Percentiles rank a stretch among this genome's conserved stretches.
Evolutionary conservation across 2,797 vertebrate species (phyloP).

Genomic region (Aldrovandia affinis): DNA sequence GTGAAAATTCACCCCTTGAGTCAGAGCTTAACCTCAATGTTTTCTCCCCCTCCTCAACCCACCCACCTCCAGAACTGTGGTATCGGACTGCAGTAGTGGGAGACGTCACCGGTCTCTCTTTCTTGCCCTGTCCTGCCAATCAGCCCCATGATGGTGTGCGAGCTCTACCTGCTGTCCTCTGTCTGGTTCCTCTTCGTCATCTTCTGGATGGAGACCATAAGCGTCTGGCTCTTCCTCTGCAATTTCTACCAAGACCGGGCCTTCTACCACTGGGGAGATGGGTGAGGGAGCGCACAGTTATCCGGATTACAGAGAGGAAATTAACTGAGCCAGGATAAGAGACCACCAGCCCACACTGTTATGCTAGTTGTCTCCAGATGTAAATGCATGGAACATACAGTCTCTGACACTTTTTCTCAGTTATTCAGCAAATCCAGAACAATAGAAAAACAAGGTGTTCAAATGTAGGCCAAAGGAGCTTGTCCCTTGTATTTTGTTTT

Average conservation of each 20-base stretch:
- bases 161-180: slow-evolving; percentile 76
- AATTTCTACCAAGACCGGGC: slow-evolving; percentile 76
- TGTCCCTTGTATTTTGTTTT: too few relatives aligned
- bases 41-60: background rate
- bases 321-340: background rate
- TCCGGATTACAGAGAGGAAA: background rate
- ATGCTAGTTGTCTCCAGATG: too few relatives aligned
- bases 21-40: background rate
- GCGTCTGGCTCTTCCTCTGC: slow-evolving; percentile 80
- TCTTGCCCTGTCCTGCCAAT: background rate
- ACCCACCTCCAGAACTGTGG: slow-evolving; percentile 9
- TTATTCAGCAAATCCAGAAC: too few relatives aligned
- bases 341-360: background rate
- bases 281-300: slow-evolving; percentile 56
- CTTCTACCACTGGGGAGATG: slow-evolving; percentile 74
- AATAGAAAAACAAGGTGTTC: too few relatives aligned
- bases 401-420: too few relatives aligned
- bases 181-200: slow-evolving; percentile 82
- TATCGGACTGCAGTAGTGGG: background rate
- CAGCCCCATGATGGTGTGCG: slow-evolving; percentile 75
- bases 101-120: background rate
- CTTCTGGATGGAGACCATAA: slow-evolving; percentile 83
- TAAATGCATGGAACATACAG: too few relatives aligned
- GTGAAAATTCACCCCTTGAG: background rate
- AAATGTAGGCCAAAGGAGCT: too few relatives aligned